Percentiles rank a stretch among this genome's conserved stretches.
phyloP scores from a whole-genome alignment of 92 coral and sea anemone genomes.

The Pocillopora meandrina region DNA sequence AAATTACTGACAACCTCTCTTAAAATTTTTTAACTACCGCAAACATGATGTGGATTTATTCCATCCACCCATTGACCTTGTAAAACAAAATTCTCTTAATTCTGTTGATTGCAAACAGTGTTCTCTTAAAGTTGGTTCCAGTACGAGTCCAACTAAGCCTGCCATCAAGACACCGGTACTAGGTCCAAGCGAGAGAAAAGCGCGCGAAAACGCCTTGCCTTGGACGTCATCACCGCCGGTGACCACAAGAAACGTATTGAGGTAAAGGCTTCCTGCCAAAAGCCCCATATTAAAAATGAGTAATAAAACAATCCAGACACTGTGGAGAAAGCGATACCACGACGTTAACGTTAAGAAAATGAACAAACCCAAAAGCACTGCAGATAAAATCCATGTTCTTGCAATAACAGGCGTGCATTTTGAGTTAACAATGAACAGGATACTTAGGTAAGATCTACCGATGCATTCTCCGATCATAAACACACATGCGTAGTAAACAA shows the following conservation, averaged over 20 bases:
- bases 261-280: constrained; percentile 66
- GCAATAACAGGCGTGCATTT: constrained; percentile 37
- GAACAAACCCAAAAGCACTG: constrained; percentile 45
- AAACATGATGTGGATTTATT: constrained; percentile 56
- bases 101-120: constrained; percentile 58
- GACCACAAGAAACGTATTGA: constrained; percentile 66
- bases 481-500: constrained; percentile 65
- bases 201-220: constrained; percentile 81
- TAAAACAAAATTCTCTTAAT: constrained; percentile 63
- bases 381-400: constrained; percentile 71
- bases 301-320: constrained; percentile 62
- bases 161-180: constrained; percentile 69
- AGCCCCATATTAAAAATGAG: constrained; percentile 63
- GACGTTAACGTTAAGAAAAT: constrained; percentile 59
- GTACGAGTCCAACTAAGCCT: constrained; percentile 70
- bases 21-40: background rate
- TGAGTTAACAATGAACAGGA: constrained; percentile 24
- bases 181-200: constrained; percentile 74
- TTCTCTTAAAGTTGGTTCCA: constrained; percentile 55
- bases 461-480: constrained; percentile 71
- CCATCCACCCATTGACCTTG: constrained; percentile 66
- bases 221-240: constrained; percentile 36
- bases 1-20: no score
- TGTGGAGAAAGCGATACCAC: constrained; percentile 71
- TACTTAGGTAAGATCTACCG: constrained; percentile 65